Percentiles rank a stretch among this genome's conserved stretches.
Conservation (phyloP, 2,797 vertebrate genomes). For the Morus bassanus region DNA sequence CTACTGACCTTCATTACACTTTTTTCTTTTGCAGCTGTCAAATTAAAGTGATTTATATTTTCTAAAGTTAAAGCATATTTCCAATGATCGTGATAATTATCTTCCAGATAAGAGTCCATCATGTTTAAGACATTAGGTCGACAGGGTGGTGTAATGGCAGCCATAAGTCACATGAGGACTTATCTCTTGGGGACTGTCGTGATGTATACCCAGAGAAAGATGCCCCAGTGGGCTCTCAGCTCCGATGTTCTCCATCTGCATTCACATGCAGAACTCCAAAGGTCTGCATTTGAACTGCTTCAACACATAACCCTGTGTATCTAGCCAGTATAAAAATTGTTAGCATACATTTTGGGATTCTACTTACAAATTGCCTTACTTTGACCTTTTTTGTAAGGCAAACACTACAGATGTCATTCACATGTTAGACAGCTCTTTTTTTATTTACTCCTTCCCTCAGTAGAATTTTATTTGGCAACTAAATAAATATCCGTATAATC, state of each 20-base stretch:
- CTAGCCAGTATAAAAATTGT: not conserved
- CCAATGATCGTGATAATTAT: slow-evolving; percentile 55
- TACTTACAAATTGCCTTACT: slow-evolving; percentile 73
- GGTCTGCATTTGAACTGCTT: not conserved
- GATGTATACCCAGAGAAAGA: not conserved
- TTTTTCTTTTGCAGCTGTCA: slow-evolving; percentile 42
- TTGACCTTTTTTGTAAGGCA: not conserved
- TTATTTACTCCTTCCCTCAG: not conserved
- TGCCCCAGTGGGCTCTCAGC: not conserved
- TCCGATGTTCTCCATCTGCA: not conserved
- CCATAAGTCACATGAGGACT: slow-evolving; percentile 64
- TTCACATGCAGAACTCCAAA: not conserved
- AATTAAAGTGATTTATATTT: slow-evolving; percentile 53
- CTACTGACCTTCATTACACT: slow-evolving; percentile 47
- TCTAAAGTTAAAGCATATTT: slow-evolving; percentile 52
- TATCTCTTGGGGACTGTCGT: not conserved
- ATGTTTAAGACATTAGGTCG: slow-evolving; percentile 75
- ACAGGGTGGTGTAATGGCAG: slow-evolving; percentile 63
- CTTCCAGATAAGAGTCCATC: slow-evolving; percentile 21
- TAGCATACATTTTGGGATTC: slow-evolving; percentile 55
- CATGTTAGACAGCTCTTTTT: not conserved
- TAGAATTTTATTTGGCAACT: not conserved
- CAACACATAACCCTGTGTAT: not conserved
- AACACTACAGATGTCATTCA: not conserved
- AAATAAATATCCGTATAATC: not conserved